phyloP scores from a whole-genome alignment of 2,113 vertebrate genomes.

The Synodontis membranacea region DNA sequence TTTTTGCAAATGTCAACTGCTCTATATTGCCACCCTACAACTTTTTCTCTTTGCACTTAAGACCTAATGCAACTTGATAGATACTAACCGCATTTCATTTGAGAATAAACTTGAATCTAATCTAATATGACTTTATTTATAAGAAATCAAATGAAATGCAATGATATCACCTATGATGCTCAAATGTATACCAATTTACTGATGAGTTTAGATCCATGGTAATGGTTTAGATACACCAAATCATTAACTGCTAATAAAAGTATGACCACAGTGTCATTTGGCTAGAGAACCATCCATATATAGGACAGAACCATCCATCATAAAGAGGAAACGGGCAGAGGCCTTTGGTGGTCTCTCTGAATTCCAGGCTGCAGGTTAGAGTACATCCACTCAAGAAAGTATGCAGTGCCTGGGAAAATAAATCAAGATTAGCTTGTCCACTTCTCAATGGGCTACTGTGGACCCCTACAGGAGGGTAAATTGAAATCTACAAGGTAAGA shows the following conservation, averaged over 20 bases:
- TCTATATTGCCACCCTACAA: neutral
- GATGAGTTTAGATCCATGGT: neutral
- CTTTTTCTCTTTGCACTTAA: neutral
- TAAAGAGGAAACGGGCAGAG: neutral
- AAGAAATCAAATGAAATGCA: neutral
- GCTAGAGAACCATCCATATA: slow-evolving; percentile 12
- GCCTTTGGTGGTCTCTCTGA: slow-evolving; percentile 4
- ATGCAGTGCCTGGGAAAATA: slow-evolving; percentile 57
- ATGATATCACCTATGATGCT: neutral
- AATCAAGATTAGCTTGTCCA: slow-evolving; percentile 66
- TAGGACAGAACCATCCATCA: neutral
- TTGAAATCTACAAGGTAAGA: slow-evolving; percentile 52
- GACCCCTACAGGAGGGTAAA: slow-evolving; percentile 65
- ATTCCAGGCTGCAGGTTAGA: slow-evolving; percentile 42
- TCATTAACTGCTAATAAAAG: slow-evolving; percentile 12
- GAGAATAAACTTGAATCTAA: neutral
- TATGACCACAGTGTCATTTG: neutral
- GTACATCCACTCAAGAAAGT: slow-evolving; percentile 58
- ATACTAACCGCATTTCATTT: neutral
- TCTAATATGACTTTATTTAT: neutral
- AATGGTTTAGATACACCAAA: neutral
- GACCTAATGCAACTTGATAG: neutral
- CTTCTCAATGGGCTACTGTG: slow-evolving; percentile 59
- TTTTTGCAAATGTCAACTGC: neutral
- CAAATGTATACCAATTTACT: neutral